Evolutionary conservation across 64 coral and sea anemone species (phyloP), one percentile per base, ranked within the genome.

Genomic region (Stylophora pistillata): DNA sequence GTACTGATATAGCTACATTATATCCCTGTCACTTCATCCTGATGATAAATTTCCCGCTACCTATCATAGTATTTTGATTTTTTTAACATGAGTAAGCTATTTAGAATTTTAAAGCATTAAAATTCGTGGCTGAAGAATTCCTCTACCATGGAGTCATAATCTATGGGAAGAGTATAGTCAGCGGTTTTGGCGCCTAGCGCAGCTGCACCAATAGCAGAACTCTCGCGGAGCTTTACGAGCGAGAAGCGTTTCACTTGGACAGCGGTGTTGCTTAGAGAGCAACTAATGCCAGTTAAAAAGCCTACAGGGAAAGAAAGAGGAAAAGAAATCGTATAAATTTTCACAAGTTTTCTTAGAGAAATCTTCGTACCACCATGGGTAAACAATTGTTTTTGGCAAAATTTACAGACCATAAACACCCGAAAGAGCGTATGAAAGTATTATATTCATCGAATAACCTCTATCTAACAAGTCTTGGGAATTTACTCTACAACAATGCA

Each of bases 121-220:
- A 82, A 82, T 30, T 30, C 78, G 86, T 91, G 71, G 83, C 74
- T 71, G 47, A 95, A 99, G 53, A 99, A 95, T 59, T 79, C 87
- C 13, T 90, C 82, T 31, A 92, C 85, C 30, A 89, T 99, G 10
- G 80, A 82, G 58, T 34, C 83, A 81, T 93, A 95, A 63, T 99
- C 90, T 21, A 99, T 88, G 18, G 87, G 53, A 60, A 99, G 70
- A 5, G 62, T 53, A 13, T 83, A 59, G 76, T 80, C 74, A 41
- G 78, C 89, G 60, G 74, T n/a, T 86, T 99, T 99, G 1, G 97
- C 97, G 52, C 97, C 97, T 21, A 99, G 78, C 32, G 89, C 72
- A 12, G 97, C 97, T 13, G 97, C 97, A 13, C 97, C 97, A 54
- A 99, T 81, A 15, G 93, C 93, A 54, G 87, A 93, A 13, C 79